Percentiles rank a stretch among this genome's conserved stretches.
phyloP scores from a whole-genome alignment of 2,888 invertebrate genomes.

The Aethes cnicana region DNA sequence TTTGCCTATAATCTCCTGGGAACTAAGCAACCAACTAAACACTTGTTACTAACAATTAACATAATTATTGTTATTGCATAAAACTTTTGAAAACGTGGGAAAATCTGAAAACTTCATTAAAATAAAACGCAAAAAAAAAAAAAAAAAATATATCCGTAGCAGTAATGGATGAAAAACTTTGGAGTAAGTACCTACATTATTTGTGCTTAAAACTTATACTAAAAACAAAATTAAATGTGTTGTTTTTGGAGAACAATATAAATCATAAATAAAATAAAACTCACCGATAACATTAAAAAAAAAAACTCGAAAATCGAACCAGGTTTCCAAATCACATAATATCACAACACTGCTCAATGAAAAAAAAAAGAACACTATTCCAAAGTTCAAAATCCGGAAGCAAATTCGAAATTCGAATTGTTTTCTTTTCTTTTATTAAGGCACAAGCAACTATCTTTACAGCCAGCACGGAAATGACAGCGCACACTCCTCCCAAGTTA shows the following conservation, averaged over 20 bases:
- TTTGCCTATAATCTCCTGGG: constrained; percentile 11
- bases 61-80: constrained; percentile 7
- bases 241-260: no score
- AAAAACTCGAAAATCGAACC: constrained; percentile 1
- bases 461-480: constrained; percentile 27
- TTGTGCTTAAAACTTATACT: no score
- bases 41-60: constrained; percentile 11
- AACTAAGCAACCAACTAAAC: constrained; percentile 13
- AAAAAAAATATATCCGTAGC: no score
- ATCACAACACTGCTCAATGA: constrained; percentile 2
- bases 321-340: constrained; percentile 21
- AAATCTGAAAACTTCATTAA: background rate
- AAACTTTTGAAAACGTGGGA: constrained; percentile 17
- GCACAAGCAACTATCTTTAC: constrained; percentile 15
- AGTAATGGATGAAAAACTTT: no score
- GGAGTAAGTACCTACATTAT: no score
- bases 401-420: constrained; percentile 14
- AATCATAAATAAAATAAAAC: no score
- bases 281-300: background rate
- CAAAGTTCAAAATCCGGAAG: background rate
- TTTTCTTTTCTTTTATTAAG: constrained; percentile 8
- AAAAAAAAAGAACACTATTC: background rate
- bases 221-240: no score
- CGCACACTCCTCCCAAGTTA: constrained; percentile 13
- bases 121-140: no score